Percentiles rank a stretch among this genome's conserved stretches.
Evolutionary conservation across 1,140 invertebrate species (phyloP).

Genomic region (Bombus sibiricus): DNA sequence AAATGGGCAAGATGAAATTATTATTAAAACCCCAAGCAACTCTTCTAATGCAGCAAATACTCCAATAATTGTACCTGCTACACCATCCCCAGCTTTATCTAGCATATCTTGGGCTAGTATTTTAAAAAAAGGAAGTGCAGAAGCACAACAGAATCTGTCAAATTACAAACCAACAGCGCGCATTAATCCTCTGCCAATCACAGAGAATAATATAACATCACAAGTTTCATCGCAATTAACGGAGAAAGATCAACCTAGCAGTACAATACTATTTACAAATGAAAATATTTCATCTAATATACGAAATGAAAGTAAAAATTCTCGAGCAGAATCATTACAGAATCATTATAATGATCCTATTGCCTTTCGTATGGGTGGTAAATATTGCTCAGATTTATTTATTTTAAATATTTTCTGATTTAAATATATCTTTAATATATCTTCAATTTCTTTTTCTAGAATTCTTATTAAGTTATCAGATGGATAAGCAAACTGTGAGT

Average conservation of each 20-base stretch:
- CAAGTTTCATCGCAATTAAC: conserved; percentile 22
- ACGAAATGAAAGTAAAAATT: conserved; percentile 33
- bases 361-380: conserved; percentile 87
- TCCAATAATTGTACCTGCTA: conserved; percentile 13
- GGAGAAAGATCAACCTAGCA: conserved; percentile 49
- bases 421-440: not conserved
- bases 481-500: conserved; percentile 89
- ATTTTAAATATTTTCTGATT: conserved; percentile 12
- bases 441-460: conserved; percentile 83
- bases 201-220: conserved; percentile 36
- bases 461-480: conserved; percentile 87
- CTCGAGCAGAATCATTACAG: conserved; percentile 47
- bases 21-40: conserved; percentile 30
- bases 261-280: conserved; percentile 4
- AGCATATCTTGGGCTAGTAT: conserved; percentile 60
- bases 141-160: conserved; percentile 30
- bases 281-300: conserved; percentile 34
- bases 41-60: conserved; percentile 15
- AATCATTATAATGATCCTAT: conserved; percentile 84
- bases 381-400: conserved; percentile 60
- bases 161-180: conserved; percentile 62
- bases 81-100: conserved; percentile 19
- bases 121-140: conserved; percentile 60
- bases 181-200: conserved; percentile 59
- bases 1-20: conserved; percentile 29